Evolutionary conservation across 2,888 invertebrate genomes (phyloP), one percentile per base, ranked within the genome.

Genomic region (Meteorus colon): DNA sequence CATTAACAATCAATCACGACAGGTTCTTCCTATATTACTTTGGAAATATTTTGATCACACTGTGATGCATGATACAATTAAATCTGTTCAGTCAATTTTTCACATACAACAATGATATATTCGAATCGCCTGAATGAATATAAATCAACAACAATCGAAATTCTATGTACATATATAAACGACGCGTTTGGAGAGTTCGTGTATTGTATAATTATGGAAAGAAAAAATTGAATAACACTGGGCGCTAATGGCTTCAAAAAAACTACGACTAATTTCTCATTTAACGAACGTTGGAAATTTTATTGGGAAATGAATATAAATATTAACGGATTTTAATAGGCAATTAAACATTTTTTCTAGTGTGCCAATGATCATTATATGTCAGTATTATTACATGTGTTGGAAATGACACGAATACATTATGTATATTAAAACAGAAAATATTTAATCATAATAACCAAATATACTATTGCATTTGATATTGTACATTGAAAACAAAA

Each of bases 11-110:
- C 1, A 62, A 37, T 16, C 24, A 0, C 24, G 24, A 24, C 24
- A 24, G 24, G 1, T 1, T 24, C 24, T 24, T 24, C 24, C 1
- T 24, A 24, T 24, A 24, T 78, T 68, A 70, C 71, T 74, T 77
- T 71, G 62, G 41, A 27, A 19, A 74, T 16, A 75, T 71, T 72
- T 59, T n/a, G 62, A 62, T 41, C 37, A 55, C 60, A 70, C 73
- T 62, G 73, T 75, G 73, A 78, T 73, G 76, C 63, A 69, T 78
- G 74, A 78, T 70, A 62, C 67, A 76, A 79, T 76, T 76, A 73
- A 83, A 81, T 81, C 81, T 82, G 81, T 85, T 86, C 84, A 86
- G 88, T 87, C 88, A 88, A 87, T 88, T 87, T 84, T 81, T 69
- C 74, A 85, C 85, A 82, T 81, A 82, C 84, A 45, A 4, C n/a